Percentiles rank a stretch among this genome's conserved stretches.
Conservation (phyloP, 2,888 invertebrate genomes). For the Leucophenga montana region DNA sequence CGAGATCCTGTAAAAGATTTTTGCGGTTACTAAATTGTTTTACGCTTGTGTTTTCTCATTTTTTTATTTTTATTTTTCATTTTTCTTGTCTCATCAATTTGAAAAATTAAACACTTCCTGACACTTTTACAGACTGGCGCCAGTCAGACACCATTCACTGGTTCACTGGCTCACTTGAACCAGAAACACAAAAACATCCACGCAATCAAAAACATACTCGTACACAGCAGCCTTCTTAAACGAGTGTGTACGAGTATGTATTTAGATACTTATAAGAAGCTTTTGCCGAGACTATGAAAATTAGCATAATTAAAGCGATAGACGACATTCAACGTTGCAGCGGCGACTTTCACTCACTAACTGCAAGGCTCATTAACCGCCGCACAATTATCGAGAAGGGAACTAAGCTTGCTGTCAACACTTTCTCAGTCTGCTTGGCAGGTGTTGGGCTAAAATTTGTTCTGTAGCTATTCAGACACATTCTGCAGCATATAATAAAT, state of each 20-base stretch:
- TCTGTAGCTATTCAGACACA: constrained; percentile 47
- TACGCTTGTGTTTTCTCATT: not conserved
- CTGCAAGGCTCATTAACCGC: constrained; percentile 63
- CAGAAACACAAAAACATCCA: constrained; percentile 21
- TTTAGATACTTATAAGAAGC: no score
- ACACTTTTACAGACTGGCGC: constrained; percentile 49
- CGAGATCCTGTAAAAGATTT: not conserved
- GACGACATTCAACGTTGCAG: constrained; percentile 6
- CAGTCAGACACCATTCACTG: constrained; percentile 38
- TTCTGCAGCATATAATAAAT: constrained; percentile 58
- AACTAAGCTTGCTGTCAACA: constrained; percentile 23
- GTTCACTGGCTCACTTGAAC: constrained; percentile 22
- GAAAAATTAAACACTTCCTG: constrained; percentile 37
- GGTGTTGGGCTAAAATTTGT: constrained; percentile 57
- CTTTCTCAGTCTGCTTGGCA: constrained; percentile 44
- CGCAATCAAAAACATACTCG: constrained; percentile 5
- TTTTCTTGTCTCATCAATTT: constrained; percentile 28
- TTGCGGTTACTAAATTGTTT: constrained; percentile 3
- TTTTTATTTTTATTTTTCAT: constrained; percentile 39
- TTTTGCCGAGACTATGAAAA: constrained; percentile 37
- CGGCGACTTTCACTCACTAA: no score
- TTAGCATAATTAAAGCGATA: constrained; percentile 56
- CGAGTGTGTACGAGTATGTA: no score
- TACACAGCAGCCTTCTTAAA: not conserved
- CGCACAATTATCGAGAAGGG: constrained; percentile 61